Percentiles rank a stretch among this genome's conserved stretches.
Evolutionary conservation across 37 sponge, comb jelly and placozoan genomes (phyloP).

Genomic region (Ianthella basta): DNA sequence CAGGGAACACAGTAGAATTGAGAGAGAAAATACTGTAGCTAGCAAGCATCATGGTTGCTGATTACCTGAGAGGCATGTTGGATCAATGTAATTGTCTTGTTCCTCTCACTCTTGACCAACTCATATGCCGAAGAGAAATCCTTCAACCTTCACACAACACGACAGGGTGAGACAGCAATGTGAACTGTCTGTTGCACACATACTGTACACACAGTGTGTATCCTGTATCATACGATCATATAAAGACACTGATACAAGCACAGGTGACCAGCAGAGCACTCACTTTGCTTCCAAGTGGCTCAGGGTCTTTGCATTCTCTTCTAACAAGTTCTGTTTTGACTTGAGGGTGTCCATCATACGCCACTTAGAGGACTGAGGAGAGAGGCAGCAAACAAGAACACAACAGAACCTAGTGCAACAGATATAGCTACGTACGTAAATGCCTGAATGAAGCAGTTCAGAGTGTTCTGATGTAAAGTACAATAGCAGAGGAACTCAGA

Average conservation of each 20-base stretch:
- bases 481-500: too few species aligned
- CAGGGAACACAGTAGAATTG: too few species aligned
- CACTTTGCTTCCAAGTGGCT: slow-evolving; percentile 46
- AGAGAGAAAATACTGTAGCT: too few species aligned
- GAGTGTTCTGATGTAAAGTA: too few species aligned
- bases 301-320: slow-evolving; percentile 62
- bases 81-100: slow-evolving; percentile 66
- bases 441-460: too few species aligned
- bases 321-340: slow-evolving; percentile 41
- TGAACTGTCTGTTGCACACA: too few species aligned
- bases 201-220: background rate
- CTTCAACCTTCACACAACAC: slow-evolving; percentile 26
- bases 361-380: slow-evolving; percentile 20
- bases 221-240: background rate
- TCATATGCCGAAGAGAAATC: slow-evolving; percentile 67
- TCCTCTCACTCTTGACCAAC: slow-evolving; percentile 74
- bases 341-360: slow-evolving; percentile 31
- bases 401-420: background rate
- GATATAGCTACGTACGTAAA: too few species aligned
- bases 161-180: background rate
- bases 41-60: background rate
- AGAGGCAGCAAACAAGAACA: background rate
- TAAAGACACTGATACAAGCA: background rate
- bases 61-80: slow-evolving; percentile 41
- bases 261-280: background rate